Conservation (phyloP, 1,140 invertebrate species). For the Megalopta genalis region DNA sequence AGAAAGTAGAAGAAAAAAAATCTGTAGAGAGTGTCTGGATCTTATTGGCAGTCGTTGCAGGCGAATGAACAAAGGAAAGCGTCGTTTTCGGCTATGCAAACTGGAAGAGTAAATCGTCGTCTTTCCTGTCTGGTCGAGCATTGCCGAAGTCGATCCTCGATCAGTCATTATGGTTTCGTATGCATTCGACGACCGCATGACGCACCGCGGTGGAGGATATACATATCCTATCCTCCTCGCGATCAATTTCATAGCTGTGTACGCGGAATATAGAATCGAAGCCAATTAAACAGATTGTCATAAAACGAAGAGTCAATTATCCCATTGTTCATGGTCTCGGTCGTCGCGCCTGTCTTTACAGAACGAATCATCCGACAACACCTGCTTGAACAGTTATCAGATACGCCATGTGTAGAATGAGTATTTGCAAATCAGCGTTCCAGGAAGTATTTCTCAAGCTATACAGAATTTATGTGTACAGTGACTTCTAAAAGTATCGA, state of each 20-base stretch:
- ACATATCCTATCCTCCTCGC: conserved; percentile 10
- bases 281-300: background rate
- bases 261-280: background rate
- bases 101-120: background rate
- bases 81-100: background rate
- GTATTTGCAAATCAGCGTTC: background rate
- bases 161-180: conserved; percentile 17
- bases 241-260: conserved; percentile 8
- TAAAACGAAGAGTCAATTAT: background rate
- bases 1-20: too few relatives aligned
- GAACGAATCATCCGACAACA: too few relatives aligned
- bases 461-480: background rate
- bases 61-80: background rate
- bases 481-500: background rate
- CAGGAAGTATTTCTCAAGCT: background rate
- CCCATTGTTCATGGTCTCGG: background rate
- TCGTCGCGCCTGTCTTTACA: too few relatives aligned
- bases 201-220: conserved; percentile 19
- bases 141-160: background rate
- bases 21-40: too few relatives aligned
- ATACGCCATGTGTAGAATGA: background rate
- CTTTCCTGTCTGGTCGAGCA: background rate
- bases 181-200: conserved; percentile 7
- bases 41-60: too few relatives aligned
- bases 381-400: background rate